Evolutionary conservation across 2,113 vertebrate genomes (phyloP), one percentile per base, ranked within the genome.

Genomic region (Diphyllodes magnificus): DNA sequence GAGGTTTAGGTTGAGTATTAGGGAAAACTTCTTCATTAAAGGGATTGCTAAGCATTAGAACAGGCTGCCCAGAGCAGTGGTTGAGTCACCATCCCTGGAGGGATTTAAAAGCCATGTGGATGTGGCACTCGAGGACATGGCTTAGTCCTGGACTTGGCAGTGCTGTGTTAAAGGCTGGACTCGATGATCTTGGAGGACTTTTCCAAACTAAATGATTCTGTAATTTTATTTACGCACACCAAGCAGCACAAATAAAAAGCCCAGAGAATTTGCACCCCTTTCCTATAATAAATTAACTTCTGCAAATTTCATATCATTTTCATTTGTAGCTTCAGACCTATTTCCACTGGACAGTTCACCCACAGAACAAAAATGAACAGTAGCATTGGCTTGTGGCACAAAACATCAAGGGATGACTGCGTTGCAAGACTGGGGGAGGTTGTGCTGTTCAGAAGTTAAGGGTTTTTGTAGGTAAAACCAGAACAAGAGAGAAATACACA

Each of bases 161-260:
- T 66, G 25, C 21, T 42, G 15, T 51, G n/a, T 4, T 19, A 53
- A 59, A 22, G 8, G 23, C 4, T 37, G 19, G 35, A 22, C 49
- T 44, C 2, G 0, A 40, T 63, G 49, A 4, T 49, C 35, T 10
- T 44, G 37, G 63, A 50, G 35, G 28, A 27, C 19, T 69, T 44
- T 44, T 75, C 0, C 0, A 42, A 57, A 35, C 8, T 17, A n/a
- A 81, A 30, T 10, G 3, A 27, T 56, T n/a, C 27, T 21, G 5
- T 56, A 39, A 15, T 81, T 75, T 60, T 42, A 23, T 69, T 39
- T 11, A 7, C 0, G 0, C 5, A 18, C 28, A 49, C 24, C 37
- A 53, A 69, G 45, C 2, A 60, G 37, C n/a, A 51, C n/a, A 79
- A 79, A 51, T 18, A 35, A 75, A 82, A 59, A 51, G 4, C 10